Base-by-base conservation (phyloP, 2,888 invertebrate genomes). In the Philhelius pedissequus region DNA sequence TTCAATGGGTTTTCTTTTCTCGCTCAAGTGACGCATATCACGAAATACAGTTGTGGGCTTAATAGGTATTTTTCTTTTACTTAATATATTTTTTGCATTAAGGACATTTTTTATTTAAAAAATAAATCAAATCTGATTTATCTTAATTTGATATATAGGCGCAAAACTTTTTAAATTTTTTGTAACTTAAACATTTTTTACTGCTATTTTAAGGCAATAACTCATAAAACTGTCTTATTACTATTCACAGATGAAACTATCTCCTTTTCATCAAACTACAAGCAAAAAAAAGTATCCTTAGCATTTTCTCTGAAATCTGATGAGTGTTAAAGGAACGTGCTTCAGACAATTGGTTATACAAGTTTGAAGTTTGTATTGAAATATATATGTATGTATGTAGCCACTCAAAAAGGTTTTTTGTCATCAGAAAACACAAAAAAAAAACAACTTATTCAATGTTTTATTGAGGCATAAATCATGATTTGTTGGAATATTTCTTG, bases 21-120 rank as follows among this genome's bases (percentile, higher is more conserved):
- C 13, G 11, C 18, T 45, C n/a, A 18, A 20, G 18, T 62, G 70
- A 75, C 80, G 81, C 77, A 82, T 5, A 68, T 68, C 77, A 68
- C 68, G 5, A 50, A 35, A 35, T 38, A 50, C 25, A 30, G 20
- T 15, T 18, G n/a, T n/a, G n/a, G 38, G 20, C 25, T 30, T 30
- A 6, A 13, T 13, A 38, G 48, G 2, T 45, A 20, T 45, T 15
- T 48, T 25, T 22, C 13, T 48, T 25, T 22, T n/a, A 6, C 0
- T 13, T 11, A 2, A 6, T 22, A 48, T 43, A 43, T 13, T 48
- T 1, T 9, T 27, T 3, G 7, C 22, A 27, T 25, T 50, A 27
- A 4, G 50, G 25, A 6, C 25, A 35, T 35, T 45, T 35, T 62
- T 50, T 56, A 30, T 32, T 27, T 52, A 25, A 64, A 25, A 52